Percentiles rank a stretch among this genome's conserved stretches.
Conservation (phyloP, 2,888 invertebrate species). For the Gymnocheta viridis region DNA sequence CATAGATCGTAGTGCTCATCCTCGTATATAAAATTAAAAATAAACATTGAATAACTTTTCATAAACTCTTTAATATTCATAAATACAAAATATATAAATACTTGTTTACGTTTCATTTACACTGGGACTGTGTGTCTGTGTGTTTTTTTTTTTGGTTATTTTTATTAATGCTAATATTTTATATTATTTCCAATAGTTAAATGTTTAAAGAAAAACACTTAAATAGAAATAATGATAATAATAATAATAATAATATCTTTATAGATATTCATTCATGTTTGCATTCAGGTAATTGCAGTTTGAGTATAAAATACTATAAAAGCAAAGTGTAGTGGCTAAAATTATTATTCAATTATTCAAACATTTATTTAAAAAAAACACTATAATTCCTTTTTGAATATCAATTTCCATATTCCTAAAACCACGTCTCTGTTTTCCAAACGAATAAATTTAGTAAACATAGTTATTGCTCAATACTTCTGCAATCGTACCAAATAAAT, state of each 20-base stretch:
- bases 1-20: too few species aligned
- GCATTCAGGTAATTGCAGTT: neutral
- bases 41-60: neutral
- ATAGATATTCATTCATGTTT: neutral
- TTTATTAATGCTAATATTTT: neutral
- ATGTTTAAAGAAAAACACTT: constrained; percentile 53
- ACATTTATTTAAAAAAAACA: too few species aligned
- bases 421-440: too few species aligned
- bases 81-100: neutral
- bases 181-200: constrained; percentile 57
- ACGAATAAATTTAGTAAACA: too few species aligned
- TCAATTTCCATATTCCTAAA: too few species aligned
- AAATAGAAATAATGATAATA: constrained; percentile 33
- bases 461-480: too few species aligned
- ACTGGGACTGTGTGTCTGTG: neutral
- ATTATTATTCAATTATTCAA: too few species aligned
- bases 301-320: too few species aligned
- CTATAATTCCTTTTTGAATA: too few species aligned
- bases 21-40: neutral
- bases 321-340: too few species aligned
- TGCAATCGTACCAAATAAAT: too few species aligned
- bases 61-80: neutral
- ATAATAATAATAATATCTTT: neutral
- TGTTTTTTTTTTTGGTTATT: neutral
- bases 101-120: neutral